These are phyloP conservation scores for Hydropsyche tenuis DNA, from an alignment of 1,140 invertebrate genomes.

Conservation along the genomic window DNA sequence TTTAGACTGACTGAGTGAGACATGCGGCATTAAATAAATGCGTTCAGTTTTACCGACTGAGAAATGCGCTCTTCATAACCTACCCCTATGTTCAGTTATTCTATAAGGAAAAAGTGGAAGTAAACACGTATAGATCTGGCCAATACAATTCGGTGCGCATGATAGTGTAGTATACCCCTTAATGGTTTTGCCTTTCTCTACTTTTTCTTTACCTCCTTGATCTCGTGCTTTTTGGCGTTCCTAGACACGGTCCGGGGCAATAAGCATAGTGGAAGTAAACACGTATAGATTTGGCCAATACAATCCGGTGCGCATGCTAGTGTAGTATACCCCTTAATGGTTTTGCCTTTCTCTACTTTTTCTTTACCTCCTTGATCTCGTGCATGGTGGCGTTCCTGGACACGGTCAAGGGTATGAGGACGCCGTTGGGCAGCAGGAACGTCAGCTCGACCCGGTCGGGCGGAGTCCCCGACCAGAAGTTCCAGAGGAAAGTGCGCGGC, in stretches of 20 bases:
- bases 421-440: slow-evolving; percentile 86
- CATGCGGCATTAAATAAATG: too few species aligned
- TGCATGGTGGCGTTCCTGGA: slow-evolving; percentile 76
- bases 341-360: too few species aligned
- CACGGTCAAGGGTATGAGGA: slow-evolving; percentile 74
- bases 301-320: neutral
- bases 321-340: too few species aligned
- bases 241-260: neutral
- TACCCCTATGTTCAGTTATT: too few species aligned
- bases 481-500: slow-evolving; percentile 63
- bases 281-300: neutral
- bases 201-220: neutral
- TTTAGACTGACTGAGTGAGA: too few species aligned
- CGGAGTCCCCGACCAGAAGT: slow-evolving; percentile 68
- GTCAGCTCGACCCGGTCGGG: slow-evolving; percentile 70
- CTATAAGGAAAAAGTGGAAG: too few species aligned
- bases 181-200: neutral
- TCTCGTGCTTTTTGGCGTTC: neutral
- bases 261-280: neutral
- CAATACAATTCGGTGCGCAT: too few species aligned
- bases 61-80: too few species aligned
- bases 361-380: slow-evolving; percentile 90
- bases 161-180: too few species aligned
- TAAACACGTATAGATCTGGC: too few species aligned
- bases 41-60: too few species aligned